A percentile compares a stretch with the other conserved stretches of the same genome.
phyloP scores from a whole-genome alignment of 2,888 invertebrate species.

The Masnerella sp. region DNA sequence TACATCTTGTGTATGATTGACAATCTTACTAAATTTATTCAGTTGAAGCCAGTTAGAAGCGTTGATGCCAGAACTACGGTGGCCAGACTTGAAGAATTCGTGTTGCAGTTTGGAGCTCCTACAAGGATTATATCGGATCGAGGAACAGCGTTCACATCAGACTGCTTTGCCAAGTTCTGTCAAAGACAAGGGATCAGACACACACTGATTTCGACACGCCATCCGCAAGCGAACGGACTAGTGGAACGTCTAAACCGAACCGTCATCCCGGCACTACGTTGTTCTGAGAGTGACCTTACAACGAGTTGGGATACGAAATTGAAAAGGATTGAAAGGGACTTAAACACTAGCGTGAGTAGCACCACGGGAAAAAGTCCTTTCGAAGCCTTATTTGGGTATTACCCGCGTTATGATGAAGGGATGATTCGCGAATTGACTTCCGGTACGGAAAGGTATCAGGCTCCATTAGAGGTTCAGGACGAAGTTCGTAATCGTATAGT shows the following conservation, averaged over 20 bases:
- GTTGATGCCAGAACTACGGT: neutral
- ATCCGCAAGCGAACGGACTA: slow-evolving; percentile 6
- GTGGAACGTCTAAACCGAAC: slow-evolving; percentile 55
- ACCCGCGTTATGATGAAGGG: no score
- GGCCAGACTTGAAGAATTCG: neutral
- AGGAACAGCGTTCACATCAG: slow-evolving; percentile 1
- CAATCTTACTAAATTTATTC: slow-evolving; percentile 16
- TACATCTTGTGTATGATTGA: neutral
- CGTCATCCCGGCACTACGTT: slow-evolving; percentile 39
- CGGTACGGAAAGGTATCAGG: no score
- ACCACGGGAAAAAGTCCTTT: no score
- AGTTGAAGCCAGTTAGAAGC: neutral
- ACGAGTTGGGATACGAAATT: no score
- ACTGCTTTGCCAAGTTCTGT: neutral
- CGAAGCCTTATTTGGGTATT: no score
- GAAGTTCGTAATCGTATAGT: no score
- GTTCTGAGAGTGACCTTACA: no score
- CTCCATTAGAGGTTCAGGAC: no score
- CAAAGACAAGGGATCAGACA: slow-evolving; percentile 4
- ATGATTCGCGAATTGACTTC: no score
- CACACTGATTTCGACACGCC: slow-evolving; percentile 1
- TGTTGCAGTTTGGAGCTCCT: slow-evolving; percentile 1
- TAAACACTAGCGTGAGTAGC: no score
- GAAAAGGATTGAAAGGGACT: no score
- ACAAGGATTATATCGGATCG: neutral